These are phyloP conservation scores for Clarias fuscus DNA, from an alignment of 2,797 vertebrate genomes.

Conservation along the genomic window DNA sequence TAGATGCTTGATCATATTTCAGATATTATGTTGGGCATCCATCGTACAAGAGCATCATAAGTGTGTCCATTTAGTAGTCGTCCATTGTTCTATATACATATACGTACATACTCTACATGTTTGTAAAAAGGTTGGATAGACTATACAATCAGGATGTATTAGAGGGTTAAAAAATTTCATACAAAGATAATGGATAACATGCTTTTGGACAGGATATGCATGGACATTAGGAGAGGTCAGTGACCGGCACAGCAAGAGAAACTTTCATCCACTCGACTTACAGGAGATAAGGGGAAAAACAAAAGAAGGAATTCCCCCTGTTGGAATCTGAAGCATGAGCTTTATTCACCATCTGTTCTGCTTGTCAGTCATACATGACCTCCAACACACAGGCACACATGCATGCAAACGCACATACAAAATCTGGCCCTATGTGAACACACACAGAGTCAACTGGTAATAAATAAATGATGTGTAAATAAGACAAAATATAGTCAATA, in stretches of 20 bases:
- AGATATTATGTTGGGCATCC: neutral
- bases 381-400: constrained; percentile 12
- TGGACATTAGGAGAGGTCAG: constrained; percentile 29
- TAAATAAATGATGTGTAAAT: neutral
- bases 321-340: constrained; percentile 36
- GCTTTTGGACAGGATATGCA: constrained; percentile 42
- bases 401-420: neutral
- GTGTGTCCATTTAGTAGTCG: neutral
- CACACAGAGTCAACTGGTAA: neutral
- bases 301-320: constrained; percentile 49
- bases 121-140: neutral
- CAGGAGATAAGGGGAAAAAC: constrained; percentile 40
- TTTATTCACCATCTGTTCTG: constrained; percentile 47
- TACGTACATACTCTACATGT: neutral
- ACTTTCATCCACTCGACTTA: constrained; percentile 29
- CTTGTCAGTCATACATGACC: constrained; percentile 44
- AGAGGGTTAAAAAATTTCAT: neutral
- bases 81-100: neutral
- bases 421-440: neutral
- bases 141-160: neutral
- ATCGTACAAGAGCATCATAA: neutral
- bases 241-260: constrained; percentile 32
- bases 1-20: neutral
- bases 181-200: constrained; percentile 40
- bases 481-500: neutral